Percentiles rank a stretch among this genome's conserved stretches.
These are phyloP conservation scores for Adoxophyes honmai DNA, from an alignment of 1,140 invertebrate species.

Conservation along the genomic window DNA sequence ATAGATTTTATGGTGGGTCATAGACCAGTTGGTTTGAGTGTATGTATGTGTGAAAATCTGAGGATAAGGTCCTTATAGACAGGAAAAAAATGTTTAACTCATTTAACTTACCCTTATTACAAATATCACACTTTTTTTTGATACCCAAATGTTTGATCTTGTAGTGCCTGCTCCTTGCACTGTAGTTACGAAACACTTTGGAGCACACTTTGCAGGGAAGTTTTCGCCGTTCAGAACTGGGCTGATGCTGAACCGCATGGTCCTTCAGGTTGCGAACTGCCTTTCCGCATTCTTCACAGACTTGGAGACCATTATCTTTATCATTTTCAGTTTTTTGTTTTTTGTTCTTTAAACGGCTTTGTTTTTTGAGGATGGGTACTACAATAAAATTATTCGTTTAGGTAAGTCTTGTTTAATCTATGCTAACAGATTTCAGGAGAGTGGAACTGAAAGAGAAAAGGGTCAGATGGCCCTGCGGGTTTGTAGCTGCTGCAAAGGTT, in stretches of 20 bases:
- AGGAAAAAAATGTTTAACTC: background rate
- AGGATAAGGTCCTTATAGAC: too few species aligned
- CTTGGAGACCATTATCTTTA: slow-evolving; percentile 22
- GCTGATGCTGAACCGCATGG: slow-evolving; percentile 37
- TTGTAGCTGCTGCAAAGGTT: too few species aligned
- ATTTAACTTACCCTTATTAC: slow-evolving; percentile 50
- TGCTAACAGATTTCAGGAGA: too few species aligned
- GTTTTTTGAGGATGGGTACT: background rate
- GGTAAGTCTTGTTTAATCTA: too few species aligned
- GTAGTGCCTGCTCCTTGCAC: slow-evolving; percentile 44
- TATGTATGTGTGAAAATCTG: too few species aligned
- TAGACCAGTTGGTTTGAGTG: too few species aligned
- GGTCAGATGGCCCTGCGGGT: too few species aligned
- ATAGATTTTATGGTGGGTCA: too few species aligned
- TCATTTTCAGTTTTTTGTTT: slow-evolving; percentile 21
- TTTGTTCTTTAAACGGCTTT: slow-evolving; percentile 29
- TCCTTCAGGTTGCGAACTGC: slow-evolving; percentile 43
- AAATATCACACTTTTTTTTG: slow-evolving; percentile 48
- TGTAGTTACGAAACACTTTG: slow-evolving; percentile 36
- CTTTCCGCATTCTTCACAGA: slow-evolving; percentile 62
- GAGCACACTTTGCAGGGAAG: slow-evolving; percentile 49
- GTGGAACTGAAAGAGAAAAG: too few species aligned
- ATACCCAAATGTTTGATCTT: slow-evolving; percentile 53
- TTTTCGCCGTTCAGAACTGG: slow-evolving; percentile 26
- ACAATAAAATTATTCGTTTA: background rate